These are phyloP conservation scores for Limonius californicus DNA, from an alignment of 1,140 invertebrate species.

Conservation along the genomic window DNA sequence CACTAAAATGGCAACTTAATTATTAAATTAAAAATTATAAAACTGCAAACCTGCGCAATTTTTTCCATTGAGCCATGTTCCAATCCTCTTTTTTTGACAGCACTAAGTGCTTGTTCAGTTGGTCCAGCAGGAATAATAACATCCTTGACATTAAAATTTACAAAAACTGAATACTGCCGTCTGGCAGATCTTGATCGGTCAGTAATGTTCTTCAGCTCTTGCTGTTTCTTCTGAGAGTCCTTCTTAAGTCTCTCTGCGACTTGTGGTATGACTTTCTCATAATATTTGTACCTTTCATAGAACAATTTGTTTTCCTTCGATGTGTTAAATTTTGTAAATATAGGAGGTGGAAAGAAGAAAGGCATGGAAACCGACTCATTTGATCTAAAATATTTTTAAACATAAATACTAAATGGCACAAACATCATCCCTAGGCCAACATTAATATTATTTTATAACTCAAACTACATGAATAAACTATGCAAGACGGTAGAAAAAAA, in stretches of 20 bases:
- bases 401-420: not conserved
- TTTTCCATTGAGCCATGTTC: not conserved
- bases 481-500: too few relatives aligned
- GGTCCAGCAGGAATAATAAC: conserved; percentile 30
- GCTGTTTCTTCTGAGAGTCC: not conserved
- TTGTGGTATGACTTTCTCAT: conserved; percentile 16
- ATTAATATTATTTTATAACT: conserved; percentile 25
- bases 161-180: conserved; percentile 20
- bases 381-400: conserved; percentile 46
- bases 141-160: conserved; percentile 24
- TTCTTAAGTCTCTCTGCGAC: conserved; percentile 13
- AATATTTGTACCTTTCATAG: conserved; percentile 21
- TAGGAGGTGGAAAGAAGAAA: conserved; percentile 68
- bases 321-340: conserved; percentile 74
- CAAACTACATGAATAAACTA: too few relatives aligned
- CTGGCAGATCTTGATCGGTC: not conserved
- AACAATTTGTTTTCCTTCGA: conserved; percentile 52
- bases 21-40: too few relatives aligned
- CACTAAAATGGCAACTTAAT: too few relatives aligned
- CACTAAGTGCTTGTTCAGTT: conserved; percentile 18
- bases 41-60: not conserved
- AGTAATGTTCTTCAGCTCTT: not conserved
- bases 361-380: conserved; percentile 50
- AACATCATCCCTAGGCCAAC: conserved; percentile 33
- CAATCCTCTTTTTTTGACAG: conserved; percentile 11